These are phyloP conservation scores for Agrotis ipsilon DNA, from an alignment of 2,888 invertebrate genomes.

Conservation along the genomic window DNA sequence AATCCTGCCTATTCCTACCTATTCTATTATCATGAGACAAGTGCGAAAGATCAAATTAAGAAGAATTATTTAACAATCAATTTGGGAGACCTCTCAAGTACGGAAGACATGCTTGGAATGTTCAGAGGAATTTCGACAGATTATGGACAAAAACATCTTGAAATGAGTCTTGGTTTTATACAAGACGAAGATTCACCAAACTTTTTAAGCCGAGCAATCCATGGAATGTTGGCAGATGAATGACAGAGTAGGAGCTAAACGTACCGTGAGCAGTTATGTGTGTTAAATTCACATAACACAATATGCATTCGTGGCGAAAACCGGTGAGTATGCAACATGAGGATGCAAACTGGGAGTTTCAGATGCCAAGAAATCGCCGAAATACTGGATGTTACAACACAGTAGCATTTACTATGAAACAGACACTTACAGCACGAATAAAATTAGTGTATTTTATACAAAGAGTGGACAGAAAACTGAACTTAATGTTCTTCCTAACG, in stretches of 20 bases:
- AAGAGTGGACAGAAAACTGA: conserved; percentile 14
- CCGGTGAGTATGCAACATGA: conserved; percentile 24
- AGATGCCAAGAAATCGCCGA: conserved; percentile 21
- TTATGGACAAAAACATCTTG: not conserved
- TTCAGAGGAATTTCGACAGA: conserved; percentile 1
- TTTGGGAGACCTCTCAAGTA: no score
- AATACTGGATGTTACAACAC: conserved; percentile 21
- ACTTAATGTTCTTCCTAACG: conserved; percentile 23
- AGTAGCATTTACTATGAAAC: not conserved
- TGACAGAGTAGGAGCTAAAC: not conserved
- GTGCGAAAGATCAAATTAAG: no score
- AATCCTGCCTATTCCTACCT: not conserved
- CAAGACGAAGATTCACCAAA: not conserved
- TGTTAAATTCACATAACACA: conserved; percentile 16
- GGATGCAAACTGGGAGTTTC: not conserved
- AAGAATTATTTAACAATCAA: no score
- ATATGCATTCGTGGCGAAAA: conserved; percentile 21
- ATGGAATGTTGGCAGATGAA: conserved; percentile 2
- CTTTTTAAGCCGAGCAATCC: not conserved
- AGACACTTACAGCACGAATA: conserved; percentile 20
- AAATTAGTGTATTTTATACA: conserved; percentile 13
- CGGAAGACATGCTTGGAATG: not conserved
- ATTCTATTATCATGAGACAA: no score
- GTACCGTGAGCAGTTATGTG: not conserved
- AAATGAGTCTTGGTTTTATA: conserved; percentile 1